Percentiles rank a stretch among this genome's conserved stretches.
Evolutionary conservation across 2,113 vertebrate genomes (phyloP).

Genomic region (Macroglossus sobrinus): DNA sequence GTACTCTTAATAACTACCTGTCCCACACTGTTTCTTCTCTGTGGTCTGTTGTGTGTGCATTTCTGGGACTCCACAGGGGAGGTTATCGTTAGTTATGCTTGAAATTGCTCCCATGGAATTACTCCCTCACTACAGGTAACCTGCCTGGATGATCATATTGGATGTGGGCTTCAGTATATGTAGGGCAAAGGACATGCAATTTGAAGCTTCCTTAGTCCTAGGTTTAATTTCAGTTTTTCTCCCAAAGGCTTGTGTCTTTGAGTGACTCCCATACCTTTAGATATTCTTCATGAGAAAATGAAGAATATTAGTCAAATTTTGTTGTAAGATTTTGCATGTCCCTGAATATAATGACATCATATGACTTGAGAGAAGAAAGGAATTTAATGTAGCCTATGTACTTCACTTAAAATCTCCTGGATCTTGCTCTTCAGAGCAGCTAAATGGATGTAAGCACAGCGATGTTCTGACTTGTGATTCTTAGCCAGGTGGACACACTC

Average conservation of each 20-base stretch:
- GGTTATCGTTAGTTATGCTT: background rate
- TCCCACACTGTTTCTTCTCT: background rate
- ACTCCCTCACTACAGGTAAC: background rate
- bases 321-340: background rate
- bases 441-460: rapidly evolving
- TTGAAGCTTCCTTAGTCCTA: background rate
- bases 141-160: background rate
- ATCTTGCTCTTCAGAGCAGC: background rate
- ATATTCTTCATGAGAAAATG: background rate
- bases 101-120: background rate
- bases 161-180: rapidly evolving
- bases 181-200: background rate
- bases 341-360: background rate
- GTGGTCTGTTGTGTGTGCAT: background rate
- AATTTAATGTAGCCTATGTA: too few relatives aligned
- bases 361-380: background rate
- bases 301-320: background rate
- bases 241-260: background rate
- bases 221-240: background rate
- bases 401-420: background rate
- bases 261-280: background rate
- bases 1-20: background rate
- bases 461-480: background rate
- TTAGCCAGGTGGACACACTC: background rate
- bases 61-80: background rate